Evolutionary conservation across 2,113 vertebrate species (phyloP).

Genomic region (Pseudorasbora parva): DNA sequence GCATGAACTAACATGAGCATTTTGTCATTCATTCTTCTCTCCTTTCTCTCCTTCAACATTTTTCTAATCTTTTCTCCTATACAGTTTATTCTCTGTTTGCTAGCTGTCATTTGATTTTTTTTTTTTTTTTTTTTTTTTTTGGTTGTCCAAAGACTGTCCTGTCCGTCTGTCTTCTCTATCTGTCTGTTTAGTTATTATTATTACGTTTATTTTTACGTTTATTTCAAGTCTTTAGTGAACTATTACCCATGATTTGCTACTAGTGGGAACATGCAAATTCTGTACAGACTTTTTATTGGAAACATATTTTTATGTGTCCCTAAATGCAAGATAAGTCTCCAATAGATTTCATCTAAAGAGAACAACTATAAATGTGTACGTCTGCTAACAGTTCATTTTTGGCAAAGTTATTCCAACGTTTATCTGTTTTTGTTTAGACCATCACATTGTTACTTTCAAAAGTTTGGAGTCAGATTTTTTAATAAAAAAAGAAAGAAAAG

Average conservation of each 20-base stretch:
- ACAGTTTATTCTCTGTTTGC: neutral
- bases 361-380: neutral
- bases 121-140: neutral
- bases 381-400: neutral
- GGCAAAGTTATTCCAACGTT: neutral
- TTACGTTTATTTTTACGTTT: too few species aligned
- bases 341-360: neutral
- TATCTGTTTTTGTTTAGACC: neutral
- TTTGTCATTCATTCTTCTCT: neutral
- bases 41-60: neutral
- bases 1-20: conserved; percentile 39
- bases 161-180: neutral
- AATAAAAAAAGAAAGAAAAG: too few species aligned
- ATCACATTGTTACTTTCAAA: neutral
- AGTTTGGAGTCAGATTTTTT: neutral
- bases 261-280: neutral
- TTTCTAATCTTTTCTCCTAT: neutral
- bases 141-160: too few species aligned
- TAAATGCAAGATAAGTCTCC: neutral
- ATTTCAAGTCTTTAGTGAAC: neutral
- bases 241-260: neutral
- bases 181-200: neutral
- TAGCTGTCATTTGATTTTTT: neutral
- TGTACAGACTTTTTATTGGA: neutral
- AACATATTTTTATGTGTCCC: neutral